Evolutionary conservation across 2,113 vertebrate genomes (phyloP).

Genomic region (Phalacrocorax pelagicus): DNA sequence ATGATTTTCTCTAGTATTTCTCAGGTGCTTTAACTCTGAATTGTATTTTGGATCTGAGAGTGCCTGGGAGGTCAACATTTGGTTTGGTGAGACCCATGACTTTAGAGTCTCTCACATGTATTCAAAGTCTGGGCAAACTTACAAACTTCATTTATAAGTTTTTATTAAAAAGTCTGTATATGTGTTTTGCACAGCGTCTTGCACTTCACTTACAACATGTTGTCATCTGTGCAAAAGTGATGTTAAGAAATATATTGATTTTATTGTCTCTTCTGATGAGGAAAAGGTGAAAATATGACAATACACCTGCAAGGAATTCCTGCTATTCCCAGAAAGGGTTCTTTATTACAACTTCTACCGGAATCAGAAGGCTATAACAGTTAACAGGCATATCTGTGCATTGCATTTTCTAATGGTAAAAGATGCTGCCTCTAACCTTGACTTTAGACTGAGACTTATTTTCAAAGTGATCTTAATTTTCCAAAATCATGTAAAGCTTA

Average conservation of each 20-base stretch:
- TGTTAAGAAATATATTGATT: neutral
- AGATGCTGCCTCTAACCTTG: neutral
- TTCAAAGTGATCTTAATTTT: neutral
- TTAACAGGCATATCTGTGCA: neutral
- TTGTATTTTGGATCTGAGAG: neutral
- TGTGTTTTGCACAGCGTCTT: neutral
- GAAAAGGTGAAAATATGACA: neutral
- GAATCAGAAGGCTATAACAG: neutral
- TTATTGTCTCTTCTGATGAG: neutral
- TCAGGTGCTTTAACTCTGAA: neutral
- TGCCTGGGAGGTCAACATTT: neutral
- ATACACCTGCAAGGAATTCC: neutral
- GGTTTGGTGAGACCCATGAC: neutral
- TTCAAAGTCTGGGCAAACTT: neutral
- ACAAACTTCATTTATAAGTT: neutral
- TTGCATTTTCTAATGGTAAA: neutral
- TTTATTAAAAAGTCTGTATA: neutral
- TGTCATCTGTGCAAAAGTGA: neutral
- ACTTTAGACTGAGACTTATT: neutral
- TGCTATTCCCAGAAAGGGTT: neutral
- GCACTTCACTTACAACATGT: neutral
- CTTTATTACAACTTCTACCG: neutral
- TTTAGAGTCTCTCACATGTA: neutral
- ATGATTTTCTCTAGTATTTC: slow-evolving; percentile 4
- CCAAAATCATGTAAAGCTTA: neutral